phyloP scores from a whole-genome alignment of 30 jellyfish, hydroid and myxozoan genomes.

The Sanderia malayensis region DNA sequence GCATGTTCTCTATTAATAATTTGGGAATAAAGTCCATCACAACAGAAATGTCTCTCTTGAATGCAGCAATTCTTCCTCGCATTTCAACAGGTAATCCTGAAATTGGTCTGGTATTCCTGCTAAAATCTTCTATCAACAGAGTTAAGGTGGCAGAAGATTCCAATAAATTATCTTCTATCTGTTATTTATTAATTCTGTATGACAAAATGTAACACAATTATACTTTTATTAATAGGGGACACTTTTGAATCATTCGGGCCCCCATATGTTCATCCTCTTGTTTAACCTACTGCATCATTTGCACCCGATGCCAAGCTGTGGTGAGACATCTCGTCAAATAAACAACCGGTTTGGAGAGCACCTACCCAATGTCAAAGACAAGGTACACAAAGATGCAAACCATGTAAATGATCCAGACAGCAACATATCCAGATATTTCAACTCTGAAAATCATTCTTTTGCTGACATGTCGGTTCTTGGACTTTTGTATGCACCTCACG shows the following conservation, averaged over 20 bases:
- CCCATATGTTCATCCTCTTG: not conserved
- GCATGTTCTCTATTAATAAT: too few species aligned
- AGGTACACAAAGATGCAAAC: not conserved
- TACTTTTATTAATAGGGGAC: too few species aligned
- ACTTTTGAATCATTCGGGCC: too few species aligned
- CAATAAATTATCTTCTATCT: not conserved
- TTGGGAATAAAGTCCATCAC: too few species aligned
- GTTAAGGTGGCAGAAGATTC: not conserved
- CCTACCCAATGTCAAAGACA: not conserved
- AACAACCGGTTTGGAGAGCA: not conserved
- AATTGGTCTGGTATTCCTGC: too few species aligned
- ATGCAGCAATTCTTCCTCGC: too few species aligned
- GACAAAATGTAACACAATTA: too few species aligned
- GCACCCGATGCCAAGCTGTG: not conserved
- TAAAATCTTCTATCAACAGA: not conserved
- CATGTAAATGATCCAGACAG: not conserved
- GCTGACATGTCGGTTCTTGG: not conserved
- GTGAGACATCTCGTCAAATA: constrained; percentile 1
- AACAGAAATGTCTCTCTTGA: too few species aligned
- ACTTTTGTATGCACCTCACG: not conserved
- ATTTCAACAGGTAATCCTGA: too few species aligned
- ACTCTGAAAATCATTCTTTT: not conserved
- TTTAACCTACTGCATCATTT: not conserved
- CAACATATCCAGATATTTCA: not conserved
- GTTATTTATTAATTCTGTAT: too few species aligned